A percentile compares a stretch with the other conserved stretches of the same genome.
Conservation (phyloP, 2,888 invertebrate species). For the Creontiades dilutus region DNA sequence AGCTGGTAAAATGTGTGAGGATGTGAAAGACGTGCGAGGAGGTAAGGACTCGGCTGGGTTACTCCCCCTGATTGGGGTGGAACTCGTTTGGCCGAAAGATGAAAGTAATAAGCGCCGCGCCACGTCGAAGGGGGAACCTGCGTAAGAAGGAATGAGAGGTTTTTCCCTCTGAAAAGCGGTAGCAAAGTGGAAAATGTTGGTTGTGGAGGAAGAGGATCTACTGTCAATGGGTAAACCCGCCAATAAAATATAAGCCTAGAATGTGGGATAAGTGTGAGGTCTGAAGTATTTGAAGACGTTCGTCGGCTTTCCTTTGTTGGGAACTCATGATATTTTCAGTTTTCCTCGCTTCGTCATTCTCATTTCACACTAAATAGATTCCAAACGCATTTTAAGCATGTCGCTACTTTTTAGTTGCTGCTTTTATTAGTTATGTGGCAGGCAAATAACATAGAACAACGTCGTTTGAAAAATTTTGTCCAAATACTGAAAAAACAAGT, state of each 20-base stretch:
- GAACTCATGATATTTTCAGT: not conserved
- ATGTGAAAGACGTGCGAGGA: not conserved
- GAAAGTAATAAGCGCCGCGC: constrained; percentile 11
- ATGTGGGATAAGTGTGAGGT: not conserved
- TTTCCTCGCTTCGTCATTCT: not conserved
- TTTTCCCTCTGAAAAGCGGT: not conserved
- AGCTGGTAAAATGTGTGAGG: not conserved
- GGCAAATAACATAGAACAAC: no score
- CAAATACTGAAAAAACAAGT: no score
- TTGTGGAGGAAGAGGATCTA: not conserved
- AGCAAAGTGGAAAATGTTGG: constrained; percentile 33
- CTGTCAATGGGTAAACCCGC: not conserved
- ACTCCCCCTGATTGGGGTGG: constrained; percentile 26
- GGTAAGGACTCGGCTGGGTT: constrained; percentile 7
- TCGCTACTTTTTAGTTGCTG: no score
- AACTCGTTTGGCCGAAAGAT: constrained; percentile 32
- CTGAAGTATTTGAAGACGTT: not conserved
- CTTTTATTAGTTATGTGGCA: no score
- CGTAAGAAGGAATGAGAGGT: not conserved
- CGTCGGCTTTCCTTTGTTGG: not conserved
- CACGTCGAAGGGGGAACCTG: not conserved
- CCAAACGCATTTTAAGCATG: no score
- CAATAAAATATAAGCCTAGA: constrained; percentile 28
- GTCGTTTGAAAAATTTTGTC: no score
- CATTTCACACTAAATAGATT: not conserved